Base-by-base conservation (phyloP, 2,113 vertebrate species). In the Petrocephalus microphthalmus region DNA sequence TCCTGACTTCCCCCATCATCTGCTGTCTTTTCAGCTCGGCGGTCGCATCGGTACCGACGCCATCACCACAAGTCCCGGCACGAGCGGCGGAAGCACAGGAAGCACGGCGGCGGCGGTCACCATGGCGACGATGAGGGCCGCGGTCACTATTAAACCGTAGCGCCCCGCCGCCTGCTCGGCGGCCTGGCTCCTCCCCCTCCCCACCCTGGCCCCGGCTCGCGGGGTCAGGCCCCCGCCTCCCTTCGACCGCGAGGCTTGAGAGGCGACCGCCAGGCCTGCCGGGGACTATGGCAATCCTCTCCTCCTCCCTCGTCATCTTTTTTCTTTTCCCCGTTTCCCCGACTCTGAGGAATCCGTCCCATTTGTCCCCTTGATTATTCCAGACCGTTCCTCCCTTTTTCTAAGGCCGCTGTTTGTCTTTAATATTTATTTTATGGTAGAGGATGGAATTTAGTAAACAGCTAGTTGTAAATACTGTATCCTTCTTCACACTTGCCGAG, bases 11-110 rank as follows among this genome's bases (percentile, higher is more conserved):
- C 8, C 5, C 57, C 22, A 37, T 25, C 22, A 42, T 82, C 25
- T n/a, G 0, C 33, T 89, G 42, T 84, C 29, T 87, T 87, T 60
- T 84, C 95, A 98, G 97, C 97, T 91, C 95, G 97, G 89, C 94
- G 97, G 91, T 96, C 96, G 25, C 97, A 98, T 90, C 96, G 97
- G 60, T 96, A 95, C 90, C 94, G 95, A 53, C 97, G 95, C 88
- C 97, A 94, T 87, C 97, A 94, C 92, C 97, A 96, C 95, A 97
- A 96, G 94, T 93, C 95, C 8, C 96, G 91, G 91, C 96, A 96
- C 91, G 97, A 98, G 92, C 95, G 95, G 92, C 95, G 97, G 91
- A 99, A 97, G 96, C 97, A 96, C 94, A 96, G 94, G 92, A 96
- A 93, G 91, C 95, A 96, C 33, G 93, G 94, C 83, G 93, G 93